Conservation (phyloP, 2,113 vertebrate species). For the Oryzias melastigma region DNA sequence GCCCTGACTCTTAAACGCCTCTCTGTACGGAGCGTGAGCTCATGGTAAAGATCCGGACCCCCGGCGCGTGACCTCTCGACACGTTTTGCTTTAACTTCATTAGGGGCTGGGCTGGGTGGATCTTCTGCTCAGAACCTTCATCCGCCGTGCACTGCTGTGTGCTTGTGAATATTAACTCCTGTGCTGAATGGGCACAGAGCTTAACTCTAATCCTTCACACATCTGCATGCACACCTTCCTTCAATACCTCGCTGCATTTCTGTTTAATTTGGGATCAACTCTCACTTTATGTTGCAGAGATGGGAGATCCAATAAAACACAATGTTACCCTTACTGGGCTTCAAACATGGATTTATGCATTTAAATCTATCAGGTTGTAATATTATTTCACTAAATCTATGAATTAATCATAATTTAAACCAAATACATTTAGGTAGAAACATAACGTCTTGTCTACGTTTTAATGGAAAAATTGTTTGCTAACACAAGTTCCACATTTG, state of each 20-base stretch:
- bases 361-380: too few species aligned
- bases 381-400: too few species aligned
- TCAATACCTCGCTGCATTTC: slow-evolving; percentile 15
- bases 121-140: slow-evolving; percentile 44
- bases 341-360: too few species aligned
- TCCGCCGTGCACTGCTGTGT: slow-evolving; percentile 23
- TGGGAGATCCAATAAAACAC: slow-evolving; percentile 42
- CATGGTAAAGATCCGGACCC: slow-evolving; percentile 21
- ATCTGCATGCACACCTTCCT: slow-evolving; percentile 25
- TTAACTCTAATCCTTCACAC: slow-evolving; percentile 51
- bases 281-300: slow-evolving; percentile 32
- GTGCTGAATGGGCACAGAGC: slow-evolving; percentile 58
- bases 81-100: slow-evolving; percentile 29
- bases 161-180: slow-evolving; percentile 33
- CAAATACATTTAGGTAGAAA: too few species aligned
- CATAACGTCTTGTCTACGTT: too few species aligned
- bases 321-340: slow-evolving; percentile 17
- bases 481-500: too few species aligned
- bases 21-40: slow-evolving; percentile 17
- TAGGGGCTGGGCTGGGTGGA: slow-evolving; percentile 10
- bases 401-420: too few species aligned
- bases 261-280: slow-evolving; percentile 56
- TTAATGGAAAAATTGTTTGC: too few species aligned
- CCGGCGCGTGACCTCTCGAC: slow-evolving; percentile 33
- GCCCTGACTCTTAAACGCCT: slow-evolving; percentile 32